Percentiles rank a stretch among this genome's conserved stretches.
Conservation (phyloP, 2,113 vertebrate species). For the Lipophrys pholis region DNA sequence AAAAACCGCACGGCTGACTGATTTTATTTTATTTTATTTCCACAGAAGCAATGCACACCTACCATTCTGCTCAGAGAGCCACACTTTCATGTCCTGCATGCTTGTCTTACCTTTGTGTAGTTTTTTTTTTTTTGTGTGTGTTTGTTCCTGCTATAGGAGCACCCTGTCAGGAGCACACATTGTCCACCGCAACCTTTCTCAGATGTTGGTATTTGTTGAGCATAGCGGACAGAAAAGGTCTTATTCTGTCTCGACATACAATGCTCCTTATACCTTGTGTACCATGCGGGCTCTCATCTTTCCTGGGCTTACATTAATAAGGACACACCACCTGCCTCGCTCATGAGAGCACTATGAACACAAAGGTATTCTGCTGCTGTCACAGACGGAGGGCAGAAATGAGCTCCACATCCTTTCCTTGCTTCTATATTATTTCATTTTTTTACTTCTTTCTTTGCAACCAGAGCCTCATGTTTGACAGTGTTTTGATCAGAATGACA, state of each 20-base stretch:
- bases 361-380: slow-evolving; percentile 54
- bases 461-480: slow-evolving; percentile 9
- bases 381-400: slow-evolving; percentile 19
- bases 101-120: slow-evolving; percentile 62
- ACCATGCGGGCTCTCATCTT: slow-evolving; percentile 45
- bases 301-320: slow-evolving; percentile 63
- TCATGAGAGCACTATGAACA: slow-evolving; percentile 49
- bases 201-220: slow-evolving; percentile 46
- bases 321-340: slow-evolving; percentile 49
- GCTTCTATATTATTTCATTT: background rate
- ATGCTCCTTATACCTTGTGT: slow-evolving; percentile 53
- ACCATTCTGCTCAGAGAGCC: slow-evolving; percentile 33
- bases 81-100: slow-evolving; percentile 48
- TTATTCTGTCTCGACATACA: slow-evolving; percentile 60
- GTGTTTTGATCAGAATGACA: slow-evolving; percentile 28
- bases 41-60: slow-evolving; percentile 46
- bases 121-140: no score
- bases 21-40: slow-evolving; percentile 10
- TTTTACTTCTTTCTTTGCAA: background rate
- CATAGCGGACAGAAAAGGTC: slow-evolving; percentile 53
- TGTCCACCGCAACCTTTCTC: slow-evolving; percentile 36
- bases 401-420: slow-evolving; percentile 4
- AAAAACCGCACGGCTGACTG: slow-evolving; percentile 37
- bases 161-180: slow-evolving; percentile 42
- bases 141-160: slow-evolving; percentile 43